Conservation (phyloP, 2,888 invertebrate genomes). For the Tineola bisselliella region DNA sequence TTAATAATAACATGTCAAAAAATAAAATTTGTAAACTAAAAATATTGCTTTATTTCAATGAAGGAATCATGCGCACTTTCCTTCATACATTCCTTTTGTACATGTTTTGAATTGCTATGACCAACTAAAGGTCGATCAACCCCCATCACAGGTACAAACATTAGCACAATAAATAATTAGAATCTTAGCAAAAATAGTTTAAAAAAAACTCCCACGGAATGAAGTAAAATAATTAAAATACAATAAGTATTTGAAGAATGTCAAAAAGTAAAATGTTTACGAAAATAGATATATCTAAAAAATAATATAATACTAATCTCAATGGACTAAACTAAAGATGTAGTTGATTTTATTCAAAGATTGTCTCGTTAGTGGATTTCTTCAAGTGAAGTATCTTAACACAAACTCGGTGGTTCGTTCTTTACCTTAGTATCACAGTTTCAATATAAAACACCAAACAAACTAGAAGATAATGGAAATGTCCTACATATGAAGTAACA, state of each 20-base stretch:
- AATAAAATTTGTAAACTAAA: neutral
- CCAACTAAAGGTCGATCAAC: neutral
- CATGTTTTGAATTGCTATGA: neutral
- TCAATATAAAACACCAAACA: neutral
- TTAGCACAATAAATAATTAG: slow-evolving; percentile 23
- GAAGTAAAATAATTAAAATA: slow-evolving; percentile 53
- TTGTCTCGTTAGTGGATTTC: slow-evolving; percentile 53
- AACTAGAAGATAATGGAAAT: slow-evolving; percentile 7
- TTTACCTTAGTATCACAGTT: slow-evolving; percentile 14
- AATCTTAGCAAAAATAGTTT: slow-evolving; percentile 20
- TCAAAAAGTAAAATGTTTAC: slow-evolving; percentile 28
- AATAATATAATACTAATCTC: slow-evolving; percentile 16
- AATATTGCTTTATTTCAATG: neutral
- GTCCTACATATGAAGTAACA: neutral
- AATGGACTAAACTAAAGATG: neutral
- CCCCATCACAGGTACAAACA: neutral
- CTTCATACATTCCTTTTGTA: neutral
- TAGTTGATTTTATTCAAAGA: neutral
- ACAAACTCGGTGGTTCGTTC: slow-evolving; percentile 12
- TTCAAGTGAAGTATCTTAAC: slow-evolving; percentile 29
- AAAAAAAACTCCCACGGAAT: slow-evolving; percentile 58
- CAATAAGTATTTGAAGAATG: slow-evolving; percentile 55
- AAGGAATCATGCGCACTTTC: neutral
- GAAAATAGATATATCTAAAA: slow-evolving; percentile 46
- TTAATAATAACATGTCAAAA: slow-evolving; percentile 26